phyloP scores from a whole-genome alignment of 2,797 vertebrate genomes.

The Sebastiscus tertius region DNA sequence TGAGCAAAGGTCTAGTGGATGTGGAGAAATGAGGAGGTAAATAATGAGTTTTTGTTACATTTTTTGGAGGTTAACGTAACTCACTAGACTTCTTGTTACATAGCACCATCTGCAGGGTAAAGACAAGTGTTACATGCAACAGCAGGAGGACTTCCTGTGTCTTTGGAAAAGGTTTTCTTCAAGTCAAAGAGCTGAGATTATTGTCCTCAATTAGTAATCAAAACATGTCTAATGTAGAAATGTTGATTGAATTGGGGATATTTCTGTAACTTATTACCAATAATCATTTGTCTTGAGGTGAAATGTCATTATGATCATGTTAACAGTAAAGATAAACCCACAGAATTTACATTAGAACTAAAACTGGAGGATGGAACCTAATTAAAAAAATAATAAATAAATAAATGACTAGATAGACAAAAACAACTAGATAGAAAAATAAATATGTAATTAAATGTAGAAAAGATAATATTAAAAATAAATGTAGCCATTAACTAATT shows the following conservation, averaged over 20 bases:
- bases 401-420: too few species aligned
- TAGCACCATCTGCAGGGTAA: constrained; percentile 66
- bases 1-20: not conserved
- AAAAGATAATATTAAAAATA: too few species aligned
- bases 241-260: not conserved
- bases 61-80: too few species aligned
- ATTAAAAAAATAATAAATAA: too few species aligned
- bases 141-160: not conserved
- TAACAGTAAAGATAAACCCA: not conserved
- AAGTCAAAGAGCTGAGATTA: not conserved
- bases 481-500: too few species aligned
- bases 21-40: not conserved
- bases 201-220: not conserved
- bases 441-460: too few species aligned
- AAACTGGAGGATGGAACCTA: fast-evolving
- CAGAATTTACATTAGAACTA: not conserved
- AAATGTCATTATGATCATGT: not conserved
- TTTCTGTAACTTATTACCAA: too few species aligned
- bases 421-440: too few species aligned
- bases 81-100: not conserved
- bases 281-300: not conserved
- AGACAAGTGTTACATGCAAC: not conserved
- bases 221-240: not conserved
- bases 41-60: not conserved
- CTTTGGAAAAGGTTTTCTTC: fast-evolving